phyloP scores from a whole-genome alignment of 2,113 vertebrate species.

The Zosterops pallidus region DNA sequence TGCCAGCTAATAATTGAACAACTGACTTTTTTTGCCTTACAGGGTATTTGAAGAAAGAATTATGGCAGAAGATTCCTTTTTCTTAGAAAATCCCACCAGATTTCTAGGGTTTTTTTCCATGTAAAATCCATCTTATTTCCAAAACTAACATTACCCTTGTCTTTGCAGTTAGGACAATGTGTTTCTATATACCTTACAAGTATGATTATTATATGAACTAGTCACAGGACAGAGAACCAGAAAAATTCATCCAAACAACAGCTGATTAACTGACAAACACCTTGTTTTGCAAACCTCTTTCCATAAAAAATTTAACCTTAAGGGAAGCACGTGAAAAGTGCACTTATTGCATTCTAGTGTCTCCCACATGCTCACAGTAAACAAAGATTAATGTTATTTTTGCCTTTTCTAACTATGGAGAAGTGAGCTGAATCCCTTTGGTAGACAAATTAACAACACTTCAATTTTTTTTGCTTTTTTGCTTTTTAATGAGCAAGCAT shows the following conservation, averaged over 20 bases:
- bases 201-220: neutral
- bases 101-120: neutral
- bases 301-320: neutral
- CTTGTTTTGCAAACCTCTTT: neutral
- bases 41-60: neutral
- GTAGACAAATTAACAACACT: neutral
- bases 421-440: neutral
- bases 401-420: neutral
- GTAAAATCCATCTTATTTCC: neutral
- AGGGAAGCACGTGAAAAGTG: neutral
- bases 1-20: neutral
- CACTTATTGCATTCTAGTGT: neutral
- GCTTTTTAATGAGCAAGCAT: neutral
- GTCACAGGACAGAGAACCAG: neutral
- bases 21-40: neutral
- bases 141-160: neutral
- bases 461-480: neutral
- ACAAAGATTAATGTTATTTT: neutral
- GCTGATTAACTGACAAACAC: conserved; percentile 5
- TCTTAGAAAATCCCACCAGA: neutral
- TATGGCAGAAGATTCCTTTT: neutral
- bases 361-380: neutral
- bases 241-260: conserved; percentile 4
- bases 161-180: neutral
- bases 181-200: neutral